Evolutionary conservation across 2,797 vertebrate species (phyloP).

Genomic region (Sebastes taczanowskii): DNA sequence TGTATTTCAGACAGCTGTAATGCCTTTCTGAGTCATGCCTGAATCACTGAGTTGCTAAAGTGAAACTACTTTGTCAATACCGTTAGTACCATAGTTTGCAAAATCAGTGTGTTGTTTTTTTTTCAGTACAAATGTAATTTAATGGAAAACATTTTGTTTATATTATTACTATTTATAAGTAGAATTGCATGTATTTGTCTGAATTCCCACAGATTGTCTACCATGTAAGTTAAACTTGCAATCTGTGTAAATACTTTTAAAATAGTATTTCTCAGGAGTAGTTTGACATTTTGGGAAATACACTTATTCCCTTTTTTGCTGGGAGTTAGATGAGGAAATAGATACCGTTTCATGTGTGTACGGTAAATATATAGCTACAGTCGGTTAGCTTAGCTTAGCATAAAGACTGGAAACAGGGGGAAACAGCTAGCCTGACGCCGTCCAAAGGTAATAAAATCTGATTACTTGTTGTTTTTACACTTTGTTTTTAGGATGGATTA

Average conservation of each 20-base stretch:
- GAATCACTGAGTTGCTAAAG: neutral
- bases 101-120: neutral
- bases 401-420: neutral
- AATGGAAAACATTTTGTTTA: neutral
- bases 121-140: neutral
- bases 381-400: neutral
- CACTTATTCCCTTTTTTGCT: fast-evolving
- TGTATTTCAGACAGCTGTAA: neutral
- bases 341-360: neutral
- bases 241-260: neutral
- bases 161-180: neutral
- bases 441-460: neutral
- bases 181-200: neutral
- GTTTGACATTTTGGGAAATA: neutral
- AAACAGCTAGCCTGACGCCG: neutral
- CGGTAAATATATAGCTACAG: neutral
- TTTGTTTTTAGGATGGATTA: neutral
- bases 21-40: neutral
- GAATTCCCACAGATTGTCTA: neutral
- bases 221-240: neutral
- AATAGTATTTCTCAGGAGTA: neutral
- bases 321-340: neutral
- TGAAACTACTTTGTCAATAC: conserved; percentile 19
- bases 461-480: neutral
- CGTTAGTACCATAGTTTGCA: neutral